phyloP scores from a whole-genome alignment of 2,888 invertebrate genomes.

The Sturmia bella region DNA sequence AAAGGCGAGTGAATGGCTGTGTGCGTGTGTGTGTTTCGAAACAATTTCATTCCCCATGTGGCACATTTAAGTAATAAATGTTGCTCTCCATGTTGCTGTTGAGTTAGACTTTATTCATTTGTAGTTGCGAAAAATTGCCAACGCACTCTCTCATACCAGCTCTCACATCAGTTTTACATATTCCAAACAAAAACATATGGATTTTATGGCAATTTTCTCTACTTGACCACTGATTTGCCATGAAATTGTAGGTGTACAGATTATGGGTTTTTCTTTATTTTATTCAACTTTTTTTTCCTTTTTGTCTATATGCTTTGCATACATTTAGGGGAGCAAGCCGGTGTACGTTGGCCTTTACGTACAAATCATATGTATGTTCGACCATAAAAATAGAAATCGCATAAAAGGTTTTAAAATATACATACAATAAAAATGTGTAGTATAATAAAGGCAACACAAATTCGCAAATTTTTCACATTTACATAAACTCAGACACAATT shows the following conservation, averaged over 20 bases:
- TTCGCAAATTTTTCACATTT: background rate
- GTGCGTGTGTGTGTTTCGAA: background rate
- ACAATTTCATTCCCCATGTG: conserved; percentile 48
- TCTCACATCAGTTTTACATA: background rate
- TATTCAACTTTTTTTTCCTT: too few species aligned
- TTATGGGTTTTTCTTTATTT: conserved; percentile 1
- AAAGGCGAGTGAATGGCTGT: background rate
- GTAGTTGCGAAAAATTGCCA: background rate
- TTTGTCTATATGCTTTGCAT: too few species aligned
- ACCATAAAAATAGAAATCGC: conserved; percentile 40
- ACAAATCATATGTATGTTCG: background rate
- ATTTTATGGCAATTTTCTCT: conserved; percentile 52
- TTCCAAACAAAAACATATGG: conserved; percentile 8
- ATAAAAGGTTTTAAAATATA: conserved; percentile 50
- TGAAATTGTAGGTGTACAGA: conserved; percentile 6
- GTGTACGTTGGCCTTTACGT: background rate
- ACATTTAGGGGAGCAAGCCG: background rate
- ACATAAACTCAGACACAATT: background rate
- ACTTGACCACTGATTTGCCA: conserved; percentile 59
- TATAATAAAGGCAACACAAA: conserved; percentile 12
- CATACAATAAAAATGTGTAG: conserved; percentile 15
- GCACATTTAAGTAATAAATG: conserved; percentile 45
- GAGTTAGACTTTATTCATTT: conserved; percentile 9
- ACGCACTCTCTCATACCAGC: background rate
- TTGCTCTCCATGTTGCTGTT: conserved; percentile 5